A percentile compares a stretch with the other conserved stretches of the same genome.
phyloP scores from a whole-genome alignment of 2,113 vertebrate species.

The Colistium nudipinnis region DNA sequence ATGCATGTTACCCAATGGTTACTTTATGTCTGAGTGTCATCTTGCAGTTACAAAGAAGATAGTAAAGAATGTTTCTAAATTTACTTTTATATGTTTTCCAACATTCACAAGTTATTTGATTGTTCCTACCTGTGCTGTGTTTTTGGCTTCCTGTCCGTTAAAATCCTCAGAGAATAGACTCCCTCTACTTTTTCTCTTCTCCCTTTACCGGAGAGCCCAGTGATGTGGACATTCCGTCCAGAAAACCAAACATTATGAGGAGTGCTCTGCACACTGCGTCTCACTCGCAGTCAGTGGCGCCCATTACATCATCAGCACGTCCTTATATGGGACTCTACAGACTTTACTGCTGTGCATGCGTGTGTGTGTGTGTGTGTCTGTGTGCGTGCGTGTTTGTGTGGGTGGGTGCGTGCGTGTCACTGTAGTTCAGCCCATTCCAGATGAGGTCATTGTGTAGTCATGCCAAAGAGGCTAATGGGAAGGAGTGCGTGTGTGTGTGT shows the following conservation, averaged over 20 bases:
- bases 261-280: constrained; percentile 73
- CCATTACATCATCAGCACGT: constrained; percentile 80
- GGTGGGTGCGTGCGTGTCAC: constrained; percentile 37
- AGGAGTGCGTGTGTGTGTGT: constrained; percentile 57
- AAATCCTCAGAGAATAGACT: constrained; percentile 59
- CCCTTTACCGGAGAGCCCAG: constrained; percentile 67
- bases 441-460: constrained; percentile 77
- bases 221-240: constrained; percentile 80
- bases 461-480: constrained; percentile 80
- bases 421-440: constrained; percentile 76
- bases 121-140: constrained; percentile 69
- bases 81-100: not conserved
- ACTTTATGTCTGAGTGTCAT: not conserved
- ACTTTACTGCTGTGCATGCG: constrained; percentile 49
- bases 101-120: not conserved
- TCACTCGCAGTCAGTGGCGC: constrained; percentile 74
- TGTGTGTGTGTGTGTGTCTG: constrained; percentile 39
- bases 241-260: constrained; percentile 83
- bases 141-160: constrained; percentile 39
- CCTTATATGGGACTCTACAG: constrained; percentile 78
- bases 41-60: constrained; percentile 7
- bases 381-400: constrained; percentile 28
- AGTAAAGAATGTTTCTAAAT: not conserved
- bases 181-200: constrained; percentile 52
- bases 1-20: constrained; percentile 2